Conservation (phyloP, 2,113 vertebrate species). For the Azemiops feae region DNA sequence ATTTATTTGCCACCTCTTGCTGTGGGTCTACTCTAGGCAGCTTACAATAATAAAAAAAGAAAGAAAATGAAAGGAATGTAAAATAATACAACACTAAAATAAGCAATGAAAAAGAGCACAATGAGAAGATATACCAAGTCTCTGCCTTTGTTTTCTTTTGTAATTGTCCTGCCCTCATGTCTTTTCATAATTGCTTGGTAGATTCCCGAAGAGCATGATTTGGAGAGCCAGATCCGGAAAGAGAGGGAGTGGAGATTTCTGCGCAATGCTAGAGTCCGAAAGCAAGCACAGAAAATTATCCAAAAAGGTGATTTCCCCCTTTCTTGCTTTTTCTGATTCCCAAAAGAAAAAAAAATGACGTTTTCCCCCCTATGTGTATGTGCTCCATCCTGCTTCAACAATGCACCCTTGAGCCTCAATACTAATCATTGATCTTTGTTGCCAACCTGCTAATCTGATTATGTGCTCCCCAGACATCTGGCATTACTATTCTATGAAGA, state of each 20-base stretch:
- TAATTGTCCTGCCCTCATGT: neutral
- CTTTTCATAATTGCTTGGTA: slow-evolving; percentile 32
- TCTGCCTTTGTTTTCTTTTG: neutral
- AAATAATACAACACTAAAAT: neutral
- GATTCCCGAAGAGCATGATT: slow-evolving; percentile 94
- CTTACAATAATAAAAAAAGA: neutral
- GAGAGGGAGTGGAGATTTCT: slow-evolving; percentile 96
- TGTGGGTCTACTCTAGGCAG: neutral
- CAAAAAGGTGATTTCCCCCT: slow-evolving; percentile 79
- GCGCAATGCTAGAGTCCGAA: slow-evolving; percentile 84
- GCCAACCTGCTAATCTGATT: fast-evolving
- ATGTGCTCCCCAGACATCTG: fast-evolving
- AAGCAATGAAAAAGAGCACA: neutral
- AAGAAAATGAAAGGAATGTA: neutral
- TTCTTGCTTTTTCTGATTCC: neutral
- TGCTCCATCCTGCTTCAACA: neutral
- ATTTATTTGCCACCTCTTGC: neutral
- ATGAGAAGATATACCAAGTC: neutral
- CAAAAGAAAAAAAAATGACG: neutral
- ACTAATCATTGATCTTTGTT: neutral
- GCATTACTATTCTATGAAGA: neutral
- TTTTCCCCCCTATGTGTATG: neutral
- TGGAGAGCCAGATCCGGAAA: slow-evolving; percentile 93
- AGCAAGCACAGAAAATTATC: slow-evolving; percentile 85
- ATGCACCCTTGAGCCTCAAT: fast-evolving